Evolutionary conservation across 2,113 vertebrate species (phyloP).

Genomic region (Coryphaenoides rupestris): DNA sequence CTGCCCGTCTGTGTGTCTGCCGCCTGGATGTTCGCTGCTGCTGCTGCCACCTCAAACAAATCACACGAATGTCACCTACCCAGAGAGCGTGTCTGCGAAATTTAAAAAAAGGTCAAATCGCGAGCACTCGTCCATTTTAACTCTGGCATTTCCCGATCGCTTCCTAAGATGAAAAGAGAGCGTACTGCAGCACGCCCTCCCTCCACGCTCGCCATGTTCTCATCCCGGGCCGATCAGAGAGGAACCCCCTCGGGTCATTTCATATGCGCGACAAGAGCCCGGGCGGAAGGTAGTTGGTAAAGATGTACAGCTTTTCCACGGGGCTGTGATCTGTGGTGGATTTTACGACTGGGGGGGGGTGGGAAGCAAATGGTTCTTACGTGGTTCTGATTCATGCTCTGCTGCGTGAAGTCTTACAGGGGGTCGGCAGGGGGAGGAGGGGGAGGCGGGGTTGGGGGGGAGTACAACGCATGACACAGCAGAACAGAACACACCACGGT

Average conservation of each 20-base stretch:
- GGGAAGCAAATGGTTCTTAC: constrained; percentile 2
- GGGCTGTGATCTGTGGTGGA: not conserved
- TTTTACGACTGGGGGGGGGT: not conserved
- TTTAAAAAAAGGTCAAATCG: constrained; percentile 59
- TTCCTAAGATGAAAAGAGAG: constrained; percentile 26
- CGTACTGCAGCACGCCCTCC: not conserved
- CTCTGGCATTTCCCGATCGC: constrained; percentile 42
- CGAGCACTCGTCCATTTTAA: constrained; percentile 34
- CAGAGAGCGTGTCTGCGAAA: constrained; percentile 34
- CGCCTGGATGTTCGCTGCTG: constrained; percentile 31
- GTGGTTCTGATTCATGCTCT: constrained; percentile 24
- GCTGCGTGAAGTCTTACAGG: not conserved
- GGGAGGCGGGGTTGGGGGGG: too few species aligned
- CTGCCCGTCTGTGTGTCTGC: constrained; percentile 15
- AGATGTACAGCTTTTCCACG: constrained; percentile 28
- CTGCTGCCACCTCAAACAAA: constrained; percentile 32
- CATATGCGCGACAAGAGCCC: constrained; percentile 20
- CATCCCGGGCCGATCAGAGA: constrained; percentile 37
- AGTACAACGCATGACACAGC: constrained; percentile 27
- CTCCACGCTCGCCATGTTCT: not conserved
- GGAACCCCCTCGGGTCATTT: constrained; percentile 16
- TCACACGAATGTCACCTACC: constrained; percentile 37
- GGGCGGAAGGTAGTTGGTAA: not conserved
- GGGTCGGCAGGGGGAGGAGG: too few species aligned
- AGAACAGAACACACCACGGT: constrained; percentile 25